Evolutionary conservation across 2,888 invertebrate genomes (phyloP).

Genomic region (Melieria omissa): DNA sequence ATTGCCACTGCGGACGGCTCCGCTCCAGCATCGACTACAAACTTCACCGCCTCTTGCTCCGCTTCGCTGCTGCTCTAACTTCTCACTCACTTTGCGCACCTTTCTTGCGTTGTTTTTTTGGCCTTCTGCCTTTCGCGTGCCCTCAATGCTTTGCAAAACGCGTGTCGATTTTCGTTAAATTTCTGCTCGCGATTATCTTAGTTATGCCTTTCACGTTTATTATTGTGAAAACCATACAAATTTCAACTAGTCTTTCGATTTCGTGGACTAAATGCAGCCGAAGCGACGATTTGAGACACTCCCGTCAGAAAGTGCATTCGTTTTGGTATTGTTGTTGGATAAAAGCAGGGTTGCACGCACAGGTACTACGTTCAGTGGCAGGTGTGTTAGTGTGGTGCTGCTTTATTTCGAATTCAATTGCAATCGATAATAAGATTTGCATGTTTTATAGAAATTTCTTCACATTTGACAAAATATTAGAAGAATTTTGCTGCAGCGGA

Average conservation of each 20-base stretch:
- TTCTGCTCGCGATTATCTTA: not conserved
- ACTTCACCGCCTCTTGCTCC: conserved; percentile 8
- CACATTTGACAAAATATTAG: no score
- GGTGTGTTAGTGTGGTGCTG: not conserved
- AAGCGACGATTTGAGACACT: conserved; percentile 24
- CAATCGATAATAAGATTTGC: no score
- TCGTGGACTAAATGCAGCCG: conserved; percentile 9
- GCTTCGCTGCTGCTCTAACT: conserved; percentile 11
- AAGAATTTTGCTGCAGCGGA: no score
- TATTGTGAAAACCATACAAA: not conserved
- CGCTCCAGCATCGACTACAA: conserved; percentile 23
- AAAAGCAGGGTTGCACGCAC: conserved; percentile 17
- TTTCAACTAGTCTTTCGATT: no score
- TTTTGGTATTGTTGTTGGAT: conserved; percentile 24
- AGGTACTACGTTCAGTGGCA: not conserved
- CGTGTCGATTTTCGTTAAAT: conserved; percentile 14
- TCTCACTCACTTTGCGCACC: conserved; percentile 8
- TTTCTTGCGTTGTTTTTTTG: conserved; percentile 2
- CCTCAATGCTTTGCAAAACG: not conserved
- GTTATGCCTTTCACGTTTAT: not conserved
- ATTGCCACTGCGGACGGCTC: conserved; percentile 25
- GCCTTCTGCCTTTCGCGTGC: not conserved
- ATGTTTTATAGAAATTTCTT: no score
- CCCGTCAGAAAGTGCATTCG: conserved; percentile 29
- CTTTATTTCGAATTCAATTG: no score